Percentiles rank a stretch among this genome's conserved stretches.
Evolutionary conservation across 2,113 vertebrate genomes (phyloP).

Genomic region (Ceratotherium simum): DNA sequence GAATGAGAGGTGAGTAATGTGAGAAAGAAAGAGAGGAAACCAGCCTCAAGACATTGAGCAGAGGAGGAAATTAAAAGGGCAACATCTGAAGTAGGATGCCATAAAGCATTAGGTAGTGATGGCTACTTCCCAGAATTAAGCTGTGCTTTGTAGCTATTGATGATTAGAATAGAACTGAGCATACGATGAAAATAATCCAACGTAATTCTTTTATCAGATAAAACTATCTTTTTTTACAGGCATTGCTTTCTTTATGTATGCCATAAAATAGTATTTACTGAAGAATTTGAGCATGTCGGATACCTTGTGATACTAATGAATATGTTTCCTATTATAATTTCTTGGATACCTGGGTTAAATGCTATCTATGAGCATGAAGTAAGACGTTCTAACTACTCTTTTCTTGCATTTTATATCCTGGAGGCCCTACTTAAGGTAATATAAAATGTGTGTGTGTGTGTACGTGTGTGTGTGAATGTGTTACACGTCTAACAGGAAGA

Average conservation of each 20-base stretch:
- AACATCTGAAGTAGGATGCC: not conserved
- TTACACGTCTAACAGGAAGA: not conserved
- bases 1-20: not conserved
- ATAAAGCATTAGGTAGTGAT: not conserved
- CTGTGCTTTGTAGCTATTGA: not conserved
- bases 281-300: conserved; percentile 82
- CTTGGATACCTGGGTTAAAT: conserved; percentile 13
- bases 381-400: conserved; percentile 64
- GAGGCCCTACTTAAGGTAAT: conserved; percentile 83
- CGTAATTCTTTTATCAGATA: conserved; percentile 3
- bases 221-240: conserved; percentile 70
- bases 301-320: conserved; percentile 79
- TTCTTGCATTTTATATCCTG: conserved; percentile 75
- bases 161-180: not conserved
- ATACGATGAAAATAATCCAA: not conserved
- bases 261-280: conserved; percentile 77
- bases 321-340: conserved; percentile 68
- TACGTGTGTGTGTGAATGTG: not conserved
- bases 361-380: conserved; percentile 52
- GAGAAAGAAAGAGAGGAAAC: not conserved
- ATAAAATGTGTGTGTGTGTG: not conserved
- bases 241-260: conserved; percentile 40
- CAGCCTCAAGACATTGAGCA: not conserved
- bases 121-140: not conserved
- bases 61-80: not conserved